Evolutionary conservation across 2,888 invertebrate genomes (phyloP), one percentile per base, ranked within the genome.

Genomic region (Andrena dorsata): DNA sequence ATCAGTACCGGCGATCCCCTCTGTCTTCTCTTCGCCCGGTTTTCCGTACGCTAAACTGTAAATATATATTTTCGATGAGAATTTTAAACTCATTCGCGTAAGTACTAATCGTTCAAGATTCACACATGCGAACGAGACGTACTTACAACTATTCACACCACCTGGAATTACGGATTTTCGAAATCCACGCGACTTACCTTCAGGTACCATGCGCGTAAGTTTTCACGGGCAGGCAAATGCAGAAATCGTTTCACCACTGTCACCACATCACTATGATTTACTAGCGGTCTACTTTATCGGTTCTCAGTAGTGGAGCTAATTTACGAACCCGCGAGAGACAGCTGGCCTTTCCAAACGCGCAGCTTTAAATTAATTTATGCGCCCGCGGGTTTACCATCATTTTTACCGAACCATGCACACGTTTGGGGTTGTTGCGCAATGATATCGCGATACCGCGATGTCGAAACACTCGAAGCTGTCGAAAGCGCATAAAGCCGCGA

Each of bases 261-360:
- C 51, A 76, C 53, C 20, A 4, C 20, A 61, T 65, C 20, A 58
- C 32, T 32, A 61, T 88, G 76, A 88, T 88, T 86, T 88, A 86
- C 13, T 66, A 51, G 53, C 32, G 16, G 20, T 68, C 53, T 63
- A 35, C 56, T 47, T 69, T 64, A 56, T 63, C 8, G 23, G 30
- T 23, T 66, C 47, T 16, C 35, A n/a, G 47, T 32, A 61, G 41
- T 16, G 49, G 8, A 28, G 4, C 32, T 80, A 73, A 80, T 83
- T 83, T 80, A 87, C 30, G 72, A 41, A 26, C 8, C 20, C 2
- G 10, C 0, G 32, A 30, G 20, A 30, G 35, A 6, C 26, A 51
- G n/a, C 35, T 30, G 35, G 6, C 16, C 28, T 20, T 26, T 58
- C 61, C 16, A n/a, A 53, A 3, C 1, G 61, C 56, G 7, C 32